A percentile compares a stretch with the other conserved stretches of the same genome.
Evolutionary conservation across 2,113 vertebrate species (phyloP).

Genomic region (Catharus fuscescens): DNA sequence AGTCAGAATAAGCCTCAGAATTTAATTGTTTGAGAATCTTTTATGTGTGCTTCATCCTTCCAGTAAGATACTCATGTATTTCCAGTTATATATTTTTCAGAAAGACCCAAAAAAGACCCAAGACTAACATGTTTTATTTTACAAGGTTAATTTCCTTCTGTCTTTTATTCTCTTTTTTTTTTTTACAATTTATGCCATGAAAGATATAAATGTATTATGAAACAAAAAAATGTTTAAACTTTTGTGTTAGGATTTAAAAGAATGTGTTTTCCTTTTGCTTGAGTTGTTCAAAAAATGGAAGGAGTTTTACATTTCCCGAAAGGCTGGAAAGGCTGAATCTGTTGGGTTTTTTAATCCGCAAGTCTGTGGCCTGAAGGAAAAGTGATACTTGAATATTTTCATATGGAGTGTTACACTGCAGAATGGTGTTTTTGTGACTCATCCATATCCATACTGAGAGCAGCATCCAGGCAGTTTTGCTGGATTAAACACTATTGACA

Average conservation of each 20-base stretch:
- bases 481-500: not conserved
- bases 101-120: not conserved
- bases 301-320: constrained; percentile 19
- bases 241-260: not conserved
- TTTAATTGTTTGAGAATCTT: not conserved
- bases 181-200: not conserved
- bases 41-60: not conserved
- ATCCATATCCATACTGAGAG: not conserved
- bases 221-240: not conserved
- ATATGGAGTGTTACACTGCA: not conserved
- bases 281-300: not conserved
- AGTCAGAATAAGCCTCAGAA: not conserved
- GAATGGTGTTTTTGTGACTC: not conserved
- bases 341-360: not conserved
- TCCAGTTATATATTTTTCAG: not conserved
- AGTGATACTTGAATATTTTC: not conserved
- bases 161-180: not conserved
- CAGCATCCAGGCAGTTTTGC: not conserved
- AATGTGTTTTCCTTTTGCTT: not conserved
- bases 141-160: not conserved
- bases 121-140: not conserved
- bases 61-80: not conserved
- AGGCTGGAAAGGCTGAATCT: constrained; percentile 8
- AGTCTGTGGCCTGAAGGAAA: constrained; percentile 5
- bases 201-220: not conserved